phyloP scores from a whole-genome alignment of 2,797 vertebrate genomes.

The Notolepis coatsorum region DNA sequence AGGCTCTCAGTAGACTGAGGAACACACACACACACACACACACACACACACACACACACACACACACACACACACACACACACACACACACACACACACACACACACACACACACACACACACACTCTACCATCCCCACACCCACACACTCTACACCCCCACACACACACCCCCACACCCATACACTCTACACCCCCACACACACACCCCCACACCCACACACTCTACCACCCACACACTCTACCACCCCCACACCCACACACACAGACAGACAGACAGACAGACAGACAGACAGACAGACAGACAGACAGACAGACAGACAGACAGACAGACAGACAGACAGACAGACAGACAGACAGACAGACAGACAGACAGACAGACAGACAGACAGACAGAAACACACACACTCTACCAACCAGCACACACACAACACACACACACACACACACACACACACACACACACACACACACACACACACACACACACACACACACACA shows the following conservation, averaged over 20 bases:
- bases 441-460: too few species aligned
- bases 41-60: not conserved
- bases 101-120: too few species aligned
- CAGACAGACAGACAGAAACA: too few species aligned
- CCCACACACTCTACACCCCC: not conserved
- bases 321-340: slow-evolving; percentile 20
- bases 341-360: too few species aligned
- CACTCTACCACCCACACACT: not conserved
- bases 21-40: not conserved
- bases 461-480: not conserved
- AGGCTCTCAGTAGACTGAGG: too few species aligned
- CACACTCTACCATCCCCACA: not conserved
- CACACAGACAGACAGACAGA: slow-evolving; percentile 12
- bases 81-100: slow-evolving; percentile 13
- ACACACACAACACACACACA: not conserved
- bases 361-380: too few species aligned
- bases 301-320: slow-evolving; percentile 1
- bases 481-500: not conserved
- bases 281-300: slow-evolving; percentile 10
- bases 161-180: not conserved
- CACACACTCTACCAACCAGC: not conserved
- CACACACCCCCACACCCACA: slow-evolving; percentile 1
- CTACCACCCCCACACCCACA: slow-evolving; percentile 1
- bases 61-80: slow-evolving; percentile 21
- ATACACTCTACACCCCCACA: not conserved